Evolutionary conservation across 1,140 invertebrate genomes (phyloP).

Genomic region (Drosophila kohkoa): DNA sequence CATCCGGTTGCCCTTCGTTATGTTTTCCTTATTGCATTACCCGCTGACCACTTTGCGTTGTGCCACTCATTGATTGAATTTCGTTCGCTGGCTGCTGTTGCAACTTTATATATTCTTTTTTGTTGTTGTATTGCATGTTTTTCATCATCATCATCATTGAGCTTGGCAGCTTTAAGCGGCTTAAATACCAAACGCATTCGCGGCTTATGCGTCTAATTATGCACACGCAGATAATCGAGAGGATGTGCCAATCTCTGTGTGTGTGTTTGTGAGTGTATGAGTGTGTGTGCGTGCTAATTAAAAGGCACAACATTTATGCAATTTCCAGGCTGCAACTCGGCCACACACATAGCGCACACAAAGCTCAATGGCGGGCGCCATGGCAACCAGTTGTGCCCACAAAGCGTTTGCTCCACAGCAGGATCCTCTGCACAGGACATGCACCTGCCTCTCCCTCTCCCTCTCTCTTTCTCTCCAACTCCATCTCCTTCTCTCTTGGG

Average conservation of each 20-base stretch:
- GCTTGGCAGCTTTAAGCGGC: constrained; percentile 66
- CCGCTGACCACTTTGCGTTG: constrained; percentile 17
- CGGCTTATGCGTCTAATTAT: constrained; percentile 51
- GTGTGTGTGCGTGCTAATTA: constrained; percentile 72
- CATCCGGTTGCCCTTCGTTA: constrained; percentile 19
- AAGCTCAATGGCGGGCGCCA: constrained; percentile 69
- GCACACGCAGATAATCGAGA: constrained; percentile 43
- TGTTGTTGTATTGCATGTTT: constrained; percentile 35
- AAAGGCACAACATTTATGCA: constrained; percentile 83
- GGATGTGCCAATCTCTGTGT: constrained; percentile 21
- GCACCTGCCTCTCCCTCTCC: neutral
- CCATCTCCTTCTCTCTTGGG: constrained; percentile 5
- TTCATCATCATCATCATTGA: neutral
- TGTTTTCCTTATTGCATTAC: constrained; percentile 58
- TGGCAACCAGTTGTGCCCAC: constrained; percentile 59
- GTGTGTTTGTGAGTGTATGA: constrained; percentile 20
- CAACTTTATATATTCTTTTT: constrained; percentile 8
- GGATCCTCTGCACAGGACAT: neutral
- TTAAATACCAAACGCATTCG: constrained; percentile 37
- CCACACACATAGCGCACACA: constrained; percentile 36
- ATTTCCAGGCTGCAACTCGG: constrained; percentile 30
- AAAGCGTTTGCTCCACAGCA: constrained; percentile 9
- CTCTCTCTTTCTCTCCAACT: neutral
- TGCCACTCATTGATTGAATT: constrained; percentile 69
- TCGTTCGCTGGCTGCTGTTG: constrained; percentile 26